These are phyloP conservation scores for Siderastrea radians DNA, from an alignment of 92 coral and sea anemone genomes.

Conservation along the genomic window DNA sequence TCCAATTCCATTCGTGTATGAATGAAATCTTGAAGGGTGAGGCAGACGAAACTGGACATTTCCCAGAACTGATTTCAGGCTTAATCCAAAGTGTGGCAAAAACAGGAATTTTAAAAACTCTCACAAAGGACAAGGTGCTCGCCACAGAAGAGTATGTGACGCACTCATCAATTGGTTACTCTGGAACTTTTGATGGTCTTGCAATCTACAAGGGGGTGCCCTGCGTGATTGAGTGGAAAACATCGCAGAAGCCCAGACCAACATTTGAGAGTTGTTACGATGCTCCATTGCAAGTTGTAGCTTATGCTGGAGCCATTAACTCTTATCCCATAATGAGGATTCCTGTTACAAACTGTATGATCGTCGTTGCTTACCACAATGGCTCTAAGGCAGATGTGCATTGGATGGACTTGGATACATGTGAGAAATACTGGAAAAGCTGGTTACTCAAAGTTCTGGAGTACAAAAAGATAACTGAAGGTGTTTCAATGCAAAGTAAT, in stretches of 20 bases:
- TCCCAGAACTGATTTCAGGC: slow-evolving; percentile 42
- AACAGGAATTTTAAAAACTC: slow-evolving; percentile 38
- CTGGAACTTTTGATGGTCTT: slow-evolving; percentile 85
- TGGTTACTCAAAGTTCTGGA: slow-evolving; percentile 85
- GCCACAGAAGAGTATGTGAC: slow-evolving; percentile 83
- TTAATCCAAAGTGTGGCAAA: slow-evolving; percentile 59
- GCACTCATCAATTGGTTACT: slow-evolving; percentile 83
- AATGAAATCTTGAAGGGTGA: slow-evolving; percentile 66
- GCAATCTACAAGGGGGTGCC: slow-evolving; percentile 90
- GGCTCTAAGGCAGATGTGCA: slow-evolving; percentile 97
- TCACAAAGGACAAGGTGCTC: slow-evolving; percentile 53
- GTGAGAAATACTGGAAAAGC: slow-evolving; percentile 84
- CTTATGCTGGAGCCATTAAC: slow-evolving; percentile 98
- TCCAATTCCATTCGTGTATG: slow-evolving; percentile 81
- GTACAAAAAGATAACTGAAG: slow-evolving; percentile 62
- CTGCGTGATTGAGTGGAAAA: slow-evolving; percentile 97
- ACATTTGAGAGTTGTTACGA: slow-evolving; percentile 84
- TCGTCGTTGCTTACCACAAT: slow-evolving; percentile 89
- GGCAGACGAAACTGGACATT: background rate
- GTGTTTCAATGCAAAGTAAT: background rate
- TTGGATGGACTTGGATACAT: slow-evolving; percentile 81
- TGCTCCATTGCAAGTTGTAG: slow-evolving; percentile 92
- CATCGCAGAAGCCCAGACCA: slow-evolving; percentile 81
- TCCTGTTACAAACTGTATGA: slow-evolving; percentile 72
- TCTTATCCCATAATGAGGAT: slow-evolving; percentile 72